phyloP scores from a whole-genome alignment of 35 echinoderm and acorn worm genomes.

The Ophioderma brevispina region DNA sequence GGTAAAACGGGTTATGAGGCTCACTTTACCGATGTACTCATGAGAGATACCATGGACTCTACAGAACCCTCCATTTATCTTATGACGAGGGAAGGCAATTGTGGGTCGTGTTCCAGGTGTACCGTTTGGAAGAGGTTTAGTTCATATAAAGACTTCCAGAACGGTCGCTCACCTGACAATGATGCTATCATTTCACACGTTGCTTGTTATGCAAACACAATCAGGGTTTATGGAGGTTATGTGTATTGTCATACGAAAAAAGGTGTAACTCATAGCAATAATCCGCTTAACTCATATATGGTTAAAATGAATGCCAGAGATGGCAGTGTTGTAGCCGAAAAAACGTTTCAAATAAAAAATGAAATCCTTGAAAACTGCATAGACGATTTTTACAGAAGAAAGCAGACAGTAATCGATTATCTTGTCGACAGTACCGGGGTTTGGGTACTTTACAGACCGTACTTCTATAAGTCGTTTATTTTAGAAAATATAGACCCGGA shows the following conservation, averaged over 20 bases:
- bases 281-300: background rate
- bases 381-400: background rate
- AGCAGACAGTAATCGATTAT: background rate
- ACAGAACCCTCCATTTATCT: background rate
- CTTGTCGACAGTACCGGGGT: background rate
- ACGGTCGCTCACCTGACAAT: background rate
- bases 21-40: background rate
- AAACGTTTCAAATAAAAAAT: background rate
- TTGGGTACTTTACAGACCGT: background rate
- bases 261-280: background rate
- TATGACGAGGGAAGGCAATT: background rate
- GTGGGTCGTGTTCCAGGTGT: background rate
- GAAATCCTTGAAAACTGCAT: background rate
- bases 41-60: background rate
- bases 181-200: background rate
- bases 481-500: background rate
- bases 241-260: background rate
- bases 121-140: background rate
- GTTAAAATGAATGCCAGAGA: background rate
- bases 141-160: background rate
- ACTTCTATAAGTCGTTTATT: background rate
- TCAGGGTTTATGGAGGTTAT: background rate
- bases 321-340: background rate
- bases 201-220: background rate
- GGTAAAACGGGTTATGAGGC: background rate